Conservation (phyloP, 92 coral and sea anemone genomes). For the Phymanthus crucifer region DNA sequence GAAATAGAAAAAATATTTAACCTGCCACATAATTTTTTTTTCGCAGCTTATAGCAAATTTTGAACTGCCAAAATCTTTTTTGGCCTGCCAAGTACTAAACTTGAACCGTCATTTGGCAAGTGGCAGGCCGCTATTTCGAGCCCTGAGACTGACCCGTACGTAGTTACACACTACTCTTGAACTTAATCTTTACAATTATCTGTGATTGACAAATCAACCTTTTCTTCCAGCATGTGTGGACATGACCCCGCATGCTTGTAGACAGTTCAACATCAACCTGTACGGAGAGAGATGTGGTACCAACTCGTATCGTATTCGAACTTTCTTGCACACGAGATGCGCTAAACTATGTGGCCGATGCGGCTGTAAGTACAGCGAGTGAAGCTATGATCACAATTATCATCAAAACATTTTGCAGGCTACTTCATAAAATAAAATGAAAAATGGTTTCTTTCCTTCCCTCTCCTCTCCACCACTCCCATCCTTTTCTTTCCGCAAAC, state of each 20-base stretch:
- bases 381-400: not conserved
- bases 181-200: not conserved
- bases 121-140: no score
- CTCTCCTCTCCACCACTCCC: no score
- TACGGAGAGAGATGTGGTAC: slow-evolving; percentile 4
- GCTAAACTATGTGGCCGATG: slow-evolving; percentile 10
- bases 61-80: no score
- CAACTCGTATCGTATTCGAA: slow-evolving; percentile 32
- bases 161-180: not conserved
- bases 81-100: no score
- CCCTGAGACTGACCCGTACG: not conserved
- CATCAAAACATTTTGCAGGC: no score
- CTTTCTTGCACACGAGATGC: slow-evolving; percentile 1
- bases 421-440: not conserved
- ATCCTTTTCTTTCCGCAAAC: no score
- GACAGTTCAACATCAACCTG: slow-evolving; percentile 5
- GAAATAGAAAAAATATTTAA: no score
- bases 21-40: no score
- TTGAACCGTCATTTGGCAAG: no score
- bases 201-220: not conserved
- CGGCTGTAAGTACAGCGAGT: not conserved
- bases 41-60: no score
- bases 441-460: no score
- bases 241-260: slow-evolving; percentile 17
- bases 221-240: slow-evolving; percentile 23